A percentile compares a stretch with the other conserved stretches of the same genome.
These are phyloP conservation scores for Trichomalopsis sarcophagae DNA, from an alignment of 1,140 invertebrate species.

Conservation along the genomic window DNA sequence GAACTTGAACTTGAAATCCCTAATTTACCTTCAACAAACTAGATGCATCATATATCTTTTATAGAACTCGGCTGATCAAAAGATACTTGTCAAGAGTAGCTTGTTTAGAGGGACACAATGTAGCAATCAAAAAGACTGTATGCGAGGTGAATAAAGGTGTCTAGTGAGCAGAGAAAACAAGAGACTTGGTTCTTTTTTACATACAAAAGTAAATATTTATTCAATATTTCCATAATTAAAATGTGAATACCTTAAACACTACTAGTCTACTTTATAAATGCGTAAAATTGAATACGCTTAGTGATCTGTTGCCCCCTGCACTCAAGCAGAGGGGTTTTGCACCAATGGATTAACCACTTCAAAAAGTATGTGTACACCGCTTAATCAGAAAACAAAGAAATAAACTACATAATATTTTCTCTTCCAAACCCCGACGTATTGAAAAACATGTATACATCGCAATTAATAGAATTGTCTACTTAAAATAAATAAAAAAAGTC, in stretches of 20 bases:
- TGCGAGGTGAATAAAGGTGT: conserved; percentile 28
- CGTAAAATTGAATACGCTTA: conserved; percentile 55
- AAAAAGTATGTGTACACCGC: conserved; percentile 39
- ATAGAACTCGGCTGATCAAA: not conserved
- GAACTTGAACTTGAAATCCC: not conserved
- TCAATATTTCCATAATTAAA: conserved; percentile 39
- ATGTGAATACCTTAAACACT: conserved; percentile 53
- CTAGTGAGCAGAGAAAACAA: not conserved
- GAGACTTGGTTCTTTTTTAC: conserved; percentile 11
- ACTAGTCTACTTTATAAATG: conserved; percentile 51
- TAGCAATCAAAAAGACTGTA: conserved; percentile 36
- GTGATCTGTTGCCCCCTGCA: not conserved
- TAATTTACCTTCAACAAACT: not conserved
- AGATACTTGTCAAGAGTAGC: not conserved
- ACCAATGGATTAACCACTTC: conserved; percentile 35
- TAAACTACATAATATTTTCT: conserved; percentile 43
- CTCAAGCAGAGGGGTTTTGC: not conserved
- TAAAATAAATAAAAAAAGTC: not conserved
- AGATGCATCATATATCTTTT: not conserved
- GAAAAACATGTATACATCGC: not conserved
- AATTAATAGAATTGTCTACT: not conserved
- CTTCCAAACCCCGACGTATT: not conserved
- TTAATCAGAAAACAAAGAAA: conserved; percentile 48
- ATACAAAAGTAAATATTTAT: conserved; percentile 67
- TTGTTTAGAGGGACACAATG: not conserved